Conservation (phyloP, 2,888 invertebrate genomes). For the Drosophila borealis region DNA sequence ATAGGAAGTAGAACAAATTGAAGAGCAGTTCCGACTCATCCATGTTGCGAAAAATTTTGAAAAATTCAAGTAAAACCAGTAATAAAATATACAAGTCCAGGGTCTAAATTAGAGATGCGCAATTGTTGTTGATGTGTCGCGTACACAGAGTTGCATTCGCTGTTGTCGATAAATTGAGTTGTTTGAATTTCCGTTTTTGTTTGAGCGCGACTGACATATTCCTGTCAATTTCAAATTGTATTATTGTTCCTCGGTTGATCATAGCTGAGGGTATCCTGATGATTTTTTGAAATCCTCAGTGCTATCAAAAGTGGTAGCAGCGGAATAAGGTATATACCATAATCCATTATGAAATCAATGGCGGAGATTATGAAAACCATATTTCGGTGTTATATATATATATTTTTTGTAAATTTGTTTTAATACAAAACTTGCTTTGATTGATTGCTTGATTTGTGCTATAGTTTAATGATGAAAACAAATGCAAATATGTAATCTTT, state of each 20-base stretch:
- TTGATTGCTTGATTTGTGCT: conserved; percentile 30
- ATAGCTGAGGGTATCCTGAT: neutral
- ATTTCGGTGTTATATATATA: conserved; percentile 15
- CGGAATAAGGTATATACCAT: neutral
- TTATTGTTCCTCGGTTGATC: neutral
- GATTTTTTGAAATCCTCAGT: neutral
- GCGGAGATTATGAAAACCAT: neutral
- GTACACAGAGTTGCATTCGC: conserved; percentile 26
- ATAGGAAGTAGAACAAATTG: conserved; percentile 89
- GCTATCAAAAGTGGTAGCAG: neutral
- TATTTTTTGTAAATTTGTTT: conserved; percentile 47
- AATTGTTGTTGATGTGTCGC: conserved; percentile 53
- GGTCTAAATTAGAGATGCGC: conserved; percentile 38
- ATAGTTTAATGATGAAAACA: conserved; percentile 34
- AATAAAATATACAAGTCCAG: conserved; percentile 27
- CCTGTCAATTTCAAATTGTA: neutral
- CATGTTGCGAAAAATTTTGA: conserved; percentile 82
- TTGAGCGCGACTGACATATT: neutral
- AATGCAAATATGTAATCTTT: conserved; percentile 36
- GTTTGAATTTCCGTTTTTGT: neutral
- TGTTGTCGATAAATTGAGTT: conserved; percentile 17
- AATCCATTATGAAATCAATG: neutral
- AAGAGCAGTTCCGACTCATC: conserved; percentile 86
- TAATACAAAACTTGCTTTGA: conserved; percentile 34
- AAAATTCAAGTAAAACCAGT: conserved; percentile 25